Base-by-base conservation (phyloP, 2,888 invertebrate species). In the Calameuta idolon region DNA sequence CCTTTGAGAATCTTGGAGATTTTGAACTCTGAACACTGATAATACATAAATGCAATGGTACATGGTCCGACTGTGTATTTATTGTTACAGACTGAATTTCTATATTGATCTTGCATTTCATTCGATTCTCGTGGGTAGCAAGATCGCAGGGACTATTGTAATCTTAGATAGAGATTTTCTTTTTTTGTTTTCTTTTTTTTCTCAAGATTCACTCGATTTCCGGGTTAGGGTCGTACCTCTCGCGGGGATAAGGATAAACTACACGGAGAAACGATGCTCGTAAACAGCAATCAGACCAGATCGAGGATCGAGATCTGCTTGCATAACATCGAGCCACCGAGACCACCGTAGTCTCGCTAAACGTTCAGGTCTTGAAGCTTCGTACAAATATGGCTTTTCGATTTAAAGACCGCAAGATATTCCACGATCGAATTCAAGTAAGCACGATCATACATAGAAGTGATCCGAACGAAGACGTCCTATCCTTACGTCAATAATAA, bases 211-310 rank as follows among this genome's bases (percentile, higher is more conserved):
- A 79, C 76, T 80, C 74, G 76, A 77, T 83, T 85, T 84, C 85
- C 84, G 82, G 82, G 81, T 84, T 78, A 81, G 79, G 79, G 82
- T 82, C 83, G 80, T 81, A 82, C 83, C 73, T 78, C 76, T 73
- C 55, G 69, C 76, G 73, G 76, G 77, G 83, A 85, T 84, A 83
- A 81, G 83, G 86, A 86, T 86, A 87, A 85, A 87, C 80, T 79
- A 79, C 80, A 80, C 80, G 80, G 81, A 81, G 84, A 84, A 87
- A 85, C 86, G 86, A 87, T 83, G 83, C 86, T 87, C 87, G 87
- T 88, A 87, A 88, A 88, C 85, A 85, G 85, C 85, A 85, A 88
- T 88, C 88, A 84, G 84, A 85, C 85, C 83, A 84, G 87, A 87
- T 87, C 87, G 84, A 79, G 83, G 84, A 87, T 87, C 85, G 84